Percentiles rank a stretch among this genome's conserved stretches.
Conservation (phyloP, 2,888 invertebrate species). For the Cecidostiba fungosa region DNA sequence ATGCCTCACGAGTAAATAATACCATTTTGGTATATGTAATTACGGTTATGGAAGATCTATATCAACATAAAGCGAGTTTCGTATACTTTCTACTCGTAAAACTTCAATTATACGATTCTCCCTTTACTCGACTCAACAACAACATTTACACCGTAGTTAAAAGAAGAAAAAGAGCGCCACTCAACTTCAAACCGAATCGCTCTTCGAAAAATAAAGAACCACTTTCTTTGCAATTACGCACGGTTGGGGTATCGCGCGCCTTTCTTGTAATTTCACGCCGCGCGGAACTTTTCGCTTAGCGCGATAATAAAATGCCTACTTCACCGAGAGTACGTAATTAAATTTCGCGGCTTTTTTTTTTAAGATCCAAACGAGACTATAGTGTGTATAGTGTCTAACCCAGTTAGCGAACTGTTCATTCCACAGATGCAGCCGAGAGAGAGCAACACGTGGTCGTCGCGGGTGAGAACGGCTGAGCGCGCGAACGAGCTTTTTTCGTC, state of each 20-base stretch:
- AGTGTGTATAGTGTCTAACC: not conserved
- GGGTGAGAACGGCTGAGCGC: not conserved
- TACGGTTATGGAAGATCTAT: not conserved
- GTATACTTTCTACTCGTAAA: not conserved
- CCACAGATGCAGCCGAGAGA: not conserved
- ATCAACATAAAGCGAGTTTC: no score
- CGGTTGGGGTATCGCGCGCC: not conserved
- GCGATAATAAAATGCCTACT: not conserved
- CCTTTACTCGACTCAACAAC: not conserved
- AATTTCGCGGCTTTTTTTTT: not conserved
- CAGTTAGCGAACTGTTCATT: not conserved
- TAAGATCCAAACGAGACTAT: not conserved
- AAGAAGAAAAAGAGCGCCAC: not conserved
- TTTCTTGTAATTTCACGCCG: not conserved
- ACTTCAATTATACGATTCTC: not conserved
- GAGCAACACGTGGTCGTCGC: constrained; percentile 13
- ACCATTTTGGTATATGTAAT: not conserved
- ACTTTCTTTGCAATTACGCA: not conserved
- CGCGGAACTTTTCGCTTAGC: not conserved
- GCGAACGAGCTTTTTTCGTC: not conserved
- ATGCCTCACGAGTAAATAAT: not conserved
- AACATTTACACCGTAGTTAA: not conserved
- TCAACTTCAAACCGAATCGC: not conserved
- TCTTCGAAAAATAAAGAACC: not conserved
- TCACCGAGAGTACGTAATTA: not conserved